A percentile compares a stretch with the other conserved stretches of the same genome.
Conservation (phyloP, 1,140 invertebrate species). For the Sarcophaga peregrina region DNA sequence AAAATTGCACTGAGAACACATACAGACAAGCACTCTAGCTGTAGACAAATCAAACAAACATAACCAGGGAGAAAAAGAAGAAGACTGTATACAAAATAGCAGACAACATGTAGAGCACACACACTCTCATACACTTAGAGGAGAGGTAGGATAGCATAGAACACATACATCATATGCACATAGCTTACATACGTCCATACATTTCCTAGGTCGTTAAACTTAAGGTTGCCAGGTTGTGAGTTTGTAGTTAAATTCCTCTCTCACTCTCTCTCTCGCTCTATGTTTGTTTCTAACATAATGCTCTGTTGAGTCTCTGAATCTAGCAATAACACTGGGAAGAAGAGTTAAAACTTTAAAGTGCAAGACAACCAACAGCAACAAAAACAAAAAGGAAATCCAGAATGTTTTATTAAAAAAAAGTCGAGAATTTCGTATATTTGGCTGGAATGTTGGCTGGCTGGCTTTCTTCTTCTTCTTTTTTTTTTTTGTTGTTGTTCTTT, state of each 20-base stretch:
- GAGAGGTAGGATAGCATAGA: not conserved
- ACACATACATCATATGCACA: not conserved
- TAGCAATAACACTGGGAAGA: too few species aligned
- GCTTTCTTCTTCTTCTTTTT: not conserved
- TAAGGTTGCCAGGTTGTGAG: conserved; percentile 34
- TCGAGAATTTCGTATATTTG: not conserved
- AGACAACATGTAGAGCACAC: conserved; percentile 7
- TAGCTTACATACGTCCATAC: not conserved
- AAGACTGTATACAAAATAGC: not conserved
- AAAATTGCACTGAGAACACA: too few species aligned
- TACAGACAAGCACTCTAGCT: too few species aligned
- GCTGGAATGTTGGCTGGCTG: not conserved
- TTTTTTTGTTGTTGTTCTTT: too few species aligned
- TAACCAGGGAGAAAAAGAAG: not conserved
- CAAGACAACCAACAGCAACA: too few species aligned
- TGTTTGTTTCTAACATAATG: too few species aligned
- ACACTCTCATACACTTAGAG: not conserved
- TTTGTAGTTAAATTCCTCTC: not conserved
- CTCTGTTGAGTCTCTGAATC: too few species aligned
- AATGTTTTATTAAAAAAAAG: too few species aligned
- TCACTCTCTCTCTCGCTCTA: not conserved
- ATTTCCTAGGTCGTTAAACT: conserved; percentile 42
- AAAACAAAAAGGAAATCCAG: too few species aligned
- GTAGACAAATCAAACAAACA: not conserved
- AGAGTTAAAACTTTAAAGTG: too few species aligned